Evolutionary conservation across 2,888 invertebrate genomes (phyloP).

Genomic region (Drosophila anomalipes): DNA sequence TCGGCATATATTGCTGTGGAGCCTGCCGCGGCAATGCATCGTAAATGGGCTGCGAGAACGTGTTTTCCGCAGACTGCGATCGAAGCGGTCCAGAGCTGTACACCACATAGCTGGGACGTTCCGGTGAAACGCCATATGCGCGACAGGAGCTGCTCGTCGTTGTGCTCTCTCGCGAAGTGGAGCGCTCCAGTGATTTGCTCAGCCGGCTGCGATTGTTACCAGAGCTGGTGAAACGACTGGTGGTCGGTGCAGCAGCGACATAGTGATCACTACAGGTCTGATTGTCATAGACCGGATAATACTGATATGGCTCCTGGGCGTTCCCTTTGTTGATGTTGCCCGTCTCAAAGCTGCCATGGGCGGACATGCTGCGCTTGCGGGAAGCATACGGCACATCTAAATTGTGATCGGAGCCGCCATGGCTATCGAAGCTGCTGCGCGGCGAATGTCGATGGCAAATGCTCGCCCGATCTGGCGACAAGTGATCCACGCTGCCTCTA

Average conservation of each 20-base stretch:
- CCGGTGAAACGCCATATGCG: constrained; percentile 83
- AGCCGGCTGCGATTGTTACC: constrained; percentile 62
- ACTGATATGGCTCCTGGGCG: constrained; percentile 83
- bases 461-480: constrained; percentile 83
- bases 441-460: constrained; percentile 84
- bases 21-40: constrained; percentile 85
- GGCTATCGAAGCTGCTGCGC: constrained; percentile 84
- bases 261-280: constrained; percentile 84
- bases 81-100: constrained; percentile 82
- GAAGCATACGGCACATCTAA: constrained; percentile 76
- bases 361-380: constrained; percentile 84
- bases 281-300: constrained; percentile 85
- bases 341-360: constrained; percentile 84
- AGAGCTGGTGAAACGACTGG: constrained; percentile 48
- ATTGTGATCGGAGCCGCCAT: constrained; percentile 83
- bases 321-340: constrained; percentile 62
- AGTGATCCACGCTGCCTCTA: constrained; percentile 83
- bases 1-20: constrained; percentile 51
- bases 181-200: constrained; percentile 85
- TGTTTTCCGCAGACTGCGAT: constrained; percentile 85
- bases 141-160: constrained; percentile 80
- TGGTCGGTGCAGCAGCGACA: constrained; percentile 79
- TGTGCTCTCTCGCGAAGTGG: constrained; percentile 84
- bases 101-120: constrained; percentile 82
- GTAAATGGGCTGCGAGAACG: constrained; percentile 85